Conservation (phyloP, 1,140 invertebrate species). For the Oedothorax gibbosus region DNA sequence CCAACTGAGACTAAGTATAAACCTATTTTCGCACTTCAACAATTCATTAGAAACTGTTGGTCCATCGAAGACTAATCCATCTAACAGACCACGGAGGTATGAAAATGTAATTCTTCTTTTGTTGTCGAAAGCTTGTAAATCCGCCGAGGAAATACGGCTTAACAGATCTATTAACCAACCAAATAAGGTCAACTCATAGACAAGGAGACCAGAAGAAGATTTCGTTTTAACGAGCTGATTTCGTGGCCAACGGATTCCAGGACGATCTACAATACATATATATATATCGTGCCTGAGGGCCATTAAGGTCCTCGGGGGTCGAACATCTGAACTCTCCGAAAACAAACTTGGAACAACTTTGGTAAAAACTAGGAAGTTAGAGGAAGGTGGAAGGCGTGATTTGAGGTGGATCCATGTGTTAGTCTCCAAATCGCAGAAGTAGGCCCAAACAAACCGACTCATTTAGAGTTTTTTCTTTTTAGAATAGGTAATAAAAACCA, state of each 20-base stretch:
- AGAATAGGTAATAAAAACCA: no score
- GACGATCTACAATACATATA: neutral
- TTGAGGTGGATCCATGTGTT: no score
- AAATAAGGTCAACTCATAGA: conserved; percentile 33
- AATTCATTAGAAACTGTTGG: neutral
- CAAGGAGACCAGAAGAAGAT: conserved; percentile 8
- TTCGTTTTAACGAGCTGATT: neutral
- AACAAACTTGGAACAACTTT: conserved; percentile 43
- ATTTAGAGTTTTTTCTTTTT: no score
- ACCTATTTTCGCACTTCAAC: no score
- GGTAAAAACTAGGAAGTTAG: neutral
- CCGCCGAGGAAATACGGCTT: conserved; percentile 10
- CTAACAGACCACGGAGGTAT: neutral
- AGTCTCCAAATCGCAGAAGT: no score
- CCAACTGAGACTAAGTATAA: no score
- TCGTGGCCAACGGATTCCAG: conserved; percentile 38
- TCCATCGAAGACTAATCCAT: neutral
- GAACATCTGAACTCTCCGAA: conserved; percentile 18
- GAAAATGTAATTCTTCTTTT: neutral
- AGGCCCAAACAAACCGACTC: no score
- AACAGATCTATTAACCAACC: conserved; percentile 19
- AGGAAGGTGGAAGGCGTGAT: neutral
- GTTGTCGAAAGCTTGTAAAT: neutral
- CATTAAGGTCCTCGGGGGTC: neutral
- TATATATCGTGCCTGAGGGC: neutral